A percentile compares a stretch with the other conserved stretches of the same genome.
These are phyloP conservation scores for Meandrusa payeni DNA, from an alignment of 2,888 invertebrate species.

Conservation along the genomic window DNA sequence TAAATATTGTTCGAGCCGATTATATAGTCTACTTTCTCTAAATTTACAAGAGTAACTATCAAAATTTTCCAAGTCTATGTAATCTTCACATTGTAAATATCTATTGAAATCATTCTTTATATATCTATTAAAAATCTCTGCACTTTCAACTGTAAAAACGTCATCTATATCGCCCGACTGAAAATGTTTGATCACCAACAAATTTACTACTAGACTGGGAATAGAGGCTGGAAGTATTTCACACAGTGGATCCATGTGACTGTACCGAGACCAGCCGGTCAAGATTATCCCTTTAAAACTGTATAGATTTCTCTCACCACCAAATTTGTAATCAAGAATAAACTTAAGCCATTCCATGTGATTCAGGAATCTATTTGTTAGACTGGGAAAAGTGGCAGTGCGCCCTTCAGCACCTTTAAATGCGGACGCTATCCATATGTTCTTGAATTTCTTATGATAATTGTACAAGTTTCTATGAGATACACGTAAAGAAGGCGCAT, in stretches of 20 bases:
- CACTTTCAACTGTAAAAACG: conserved; percentile 17
- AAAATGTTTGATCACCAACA: conserved; percentile 67
- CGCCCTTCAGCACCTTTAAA: conserved; percentile 88
- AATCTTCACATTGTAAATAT: conserved; percentile 34
- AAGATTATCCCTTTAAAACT: conserved; percentile 83
- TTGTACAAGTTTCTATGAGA: conserved; percentile 46
- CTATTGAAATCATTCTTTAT: conserved; percentile 33
- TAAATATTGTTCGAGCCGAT: conserved; percentile 29
- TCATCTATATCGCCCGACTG: conserved; percentile 34
- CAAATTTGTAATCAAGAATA: conserved; percentile 71
- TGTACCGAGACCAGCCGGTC: conserved; percentile 88
- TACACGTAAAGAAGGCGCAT: conserved; percentile 52
- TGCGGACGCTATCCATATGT: conserved; percentile 90
- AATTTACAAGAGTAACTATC: conserved; percentile 38
- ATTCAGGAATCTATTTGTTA: conserved; percentile 85
- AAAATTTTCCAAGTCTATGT: conserved; percentile 27
- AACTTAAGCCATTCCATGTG: conserved; percentile 86
- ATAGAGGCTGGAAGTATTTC: conserved; percentile 83
- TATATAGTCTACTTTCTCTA: conserved; percentile 36
- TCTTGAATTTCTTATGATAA: conserved; percentile 75
- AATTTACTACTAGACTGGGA: conserved; percentile 82
- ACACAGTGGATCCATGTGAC: conserved; percentile 83
- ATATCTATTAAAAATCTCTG: conserved; percentile 33
- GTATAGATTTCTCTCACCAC: conserved; percentile 39
- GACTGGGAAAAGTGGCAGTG: conserved; percentile 73